phyloP scores from a whole-genome alignment of 1,140 invertebrate species.

The Papilio aristodemus region DNA sequence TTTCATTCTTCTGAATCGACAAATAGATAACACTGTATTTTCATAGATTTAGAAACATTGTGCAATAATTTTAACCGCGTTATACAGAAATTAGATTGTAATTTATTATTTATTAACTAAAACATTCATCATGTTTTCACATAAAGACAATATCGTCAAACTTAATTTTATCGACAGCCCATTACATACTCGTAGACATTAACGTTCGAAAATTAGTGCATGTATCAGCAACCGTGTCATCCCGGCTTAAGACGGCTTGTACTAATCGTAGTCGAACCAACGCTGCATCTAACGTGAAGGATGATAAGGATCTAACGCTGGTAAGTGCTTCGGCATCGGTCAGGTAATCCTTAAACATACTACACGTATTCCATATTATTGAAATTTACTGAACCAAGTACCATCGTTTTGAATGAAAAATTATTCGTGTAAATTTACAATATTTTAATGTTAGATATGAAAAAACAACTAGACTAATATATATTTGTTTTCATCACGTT shows the following conservation, averaged over 20 bases:
- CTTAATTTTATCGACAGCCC: constrained; percentile 7
- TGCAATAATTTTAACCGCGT: too few species aligned
- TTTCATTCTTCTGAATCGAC: too few species aligned
- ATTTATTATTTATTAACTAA: neutral
- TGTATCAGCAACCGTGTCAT: neutral
- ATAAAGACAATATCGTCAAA: neutral
- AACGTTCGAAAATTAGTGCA: constrained; percentile 1
- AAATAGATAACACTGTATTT: too few species aligned
- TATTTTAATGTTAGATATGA: too few species aligned
- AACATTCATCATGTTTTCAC: neutral
- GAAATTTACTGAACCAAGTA: too few species aligned
- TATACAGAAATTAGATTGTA: too few species aligned
- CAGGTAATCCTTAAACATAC: neutral
- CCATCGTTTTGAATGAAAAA: too few species aligned
- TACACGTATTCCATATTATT: too few species aligned
- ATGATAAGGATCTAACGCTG: neutral
- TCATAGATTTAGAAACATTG: too few species aligned
- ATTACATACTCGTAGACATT: neutral
- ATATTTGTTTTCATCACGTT: too few species aligned
- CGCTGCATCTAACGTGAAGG: neutral
- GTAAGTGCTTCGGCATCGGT: neutral
- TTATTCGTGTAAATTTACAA: too few species aligned
- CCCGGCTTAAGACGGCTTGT: constrained; percentile 11
- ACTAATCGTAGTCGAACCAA: constrained; percentile 3
- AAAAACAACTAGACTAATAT: too few species aligned